A percentile compares a stretch with the other conserved stretches of the same genome.
These are phyloP conservation scores for Cyanoderma ruficeps DNA, from an alignment of 2,113 vertebrate species.

Conservation along the genomic window DNA sequence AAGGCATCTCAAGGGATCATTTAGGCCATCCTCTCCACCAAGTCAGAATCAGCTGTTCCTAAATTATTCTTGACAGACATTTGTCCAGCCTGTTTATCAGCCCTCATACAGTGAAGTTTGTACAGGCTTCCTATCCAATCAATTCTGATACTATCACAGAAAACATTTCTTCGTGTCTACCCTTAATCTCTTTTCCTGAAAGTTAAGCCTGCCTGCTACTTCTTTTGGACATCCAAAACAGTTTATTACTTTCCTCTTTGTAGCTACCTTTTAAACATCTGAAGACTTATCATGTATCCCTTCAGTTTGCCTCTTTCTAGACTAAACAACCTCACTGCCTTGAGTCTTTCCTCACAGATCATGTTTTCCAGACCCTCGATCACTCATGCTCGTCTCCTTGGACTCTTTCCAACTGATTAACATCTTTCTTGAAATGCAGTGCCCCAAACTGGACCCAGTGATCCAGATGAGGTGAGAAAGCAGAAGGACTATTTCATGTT, in stretches of 20 bases:
- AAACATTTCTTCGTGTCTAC: neutral
- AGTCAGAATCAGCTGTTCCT: neutral
- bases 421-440: conserved; percentile 14
- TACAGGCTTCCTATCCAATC: neutral
- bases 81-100: conserved; percentile 20
- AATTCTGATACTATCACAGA: neutral
- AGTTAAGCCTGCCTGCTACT: neutral
- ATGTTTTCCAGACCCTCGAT: neutral
- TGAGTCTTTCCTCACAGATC: neutral
- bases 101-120: neutral
- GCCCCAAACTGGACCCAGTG: neutral
- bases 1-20: neutral
- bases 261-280: conserved; percentile 29
- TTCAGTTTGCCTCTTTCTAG: conserved; percentile 8
- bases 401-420: neutral
- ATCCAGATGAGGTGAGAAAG: neutral
- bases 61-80: conserved; percentile 29
- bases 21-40: neutral
- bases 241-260: conserved; percentile 21
- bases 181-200: conserved; percentile 19
- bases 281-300: neutral
- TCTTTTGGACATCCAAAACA: neutral
- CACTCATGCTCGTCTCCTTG: neutral
- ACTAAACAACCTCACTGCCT: conserved; percentile 49
- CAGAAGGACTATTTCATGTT: neutral